Base-by-base conservation (phyloP, 2,797 vertebrate species). In the Gouania willdenowi region DNA sequence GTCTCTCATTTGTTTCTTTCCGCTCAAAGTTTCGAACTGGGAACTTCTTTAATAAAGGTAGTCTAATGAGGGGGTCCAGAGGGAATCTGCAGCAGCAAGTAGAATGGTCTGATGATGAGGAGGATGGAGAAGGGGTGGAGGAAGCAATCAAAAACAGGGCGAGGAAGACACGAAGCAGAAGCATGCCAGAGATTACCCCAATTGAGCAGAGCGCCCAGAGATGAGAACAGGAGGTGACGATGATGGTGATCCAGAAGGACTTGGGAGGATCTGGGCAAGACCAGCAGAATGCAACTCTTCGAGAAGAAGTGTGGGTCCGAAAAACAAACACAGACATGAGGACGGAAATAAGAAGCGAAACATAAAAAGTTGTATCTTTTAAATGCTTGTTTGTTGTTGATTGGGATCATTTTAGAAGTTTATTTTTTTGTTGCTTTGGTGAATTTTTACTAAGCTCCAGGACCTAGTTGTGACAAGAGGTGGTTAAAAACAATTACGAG, bases 111-210 rank as follows among this genome's bases (percentile, higher is more conserved):
- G 82, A 89, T 1, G 89, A 87, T 4, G 85, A 86, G 7, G 85
- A 79, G 1, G 75, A 79, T 1, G 73, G 27, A 40, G 83, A 79
- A 20, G 75, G 37, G n/a, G 73, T 78, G 18, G 77, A 66, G 5
- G 85, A 81, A 16, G 54, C 41, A 20, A 58, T 72, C 3, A 71
- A 66, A 17, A 65, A 43, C 56, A 67, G 82, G 21, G 48, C 69
- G 0, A 84, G 75, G 44, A 90, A 75, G 58, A 85, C 81, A 18
- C 76, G 88, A 45, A 92, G 90, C 64, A 84, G 21, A 38, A 92
- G 89, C 70, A 89, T 91, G 90, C 90, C 89, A 12, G 88, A 90
- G 11, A 91, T 91, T 29, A 77, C 60, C 18, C 86, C 86, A 1
- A 10, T 83, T 8, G 86, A 88, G 59, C 79, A 88, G 46, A 80